Base-by-base conservation (phyloP, 2,797 vertebrate species). In the Acridotheres tristis region DNA sequence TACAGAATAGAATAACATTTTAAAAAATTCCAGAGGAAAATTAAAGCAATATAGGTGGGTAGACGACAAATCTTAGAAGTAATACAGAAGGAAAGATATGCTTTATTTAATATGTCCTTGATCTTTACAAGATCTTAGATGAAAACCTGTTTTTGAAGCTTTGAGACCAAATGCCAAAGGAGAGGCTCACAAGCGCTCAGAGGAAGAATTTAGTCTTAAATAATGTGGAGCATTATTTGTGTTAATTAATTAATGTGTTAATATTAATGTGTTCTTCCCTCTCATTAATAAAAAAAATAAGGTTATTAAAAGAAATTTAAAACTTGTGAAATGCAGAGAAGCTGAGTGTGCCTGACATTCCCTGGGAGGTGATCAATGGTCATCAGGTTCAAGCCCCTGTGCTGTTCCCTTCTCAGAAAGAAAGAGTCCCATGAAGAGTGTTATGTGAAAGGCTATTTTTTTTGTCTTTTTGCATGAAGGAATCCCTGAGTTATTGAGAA, bases 381-480 rank as follows among this genome's bases (percentile, higher is more conserved):
- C 17, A 78, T 29, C 30, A 62, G 36, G 18, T 58, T 80, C 9
- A 21, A 30, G 47, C 11, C 14, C 6, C 3, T 2, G 0, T n/a
- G 9, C 34, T 65, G 30, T 10, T 79, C 3, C 43, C 77, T 89
- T 42, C 26, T 79, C 26, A 76, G 27, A 69, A 66, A 50, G 7
- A 59, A 6, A 1, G 4, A 62, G 13, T 3, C 21, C 5, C 5
- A 0, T 20, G 8, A 62, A 85, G n/a, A 47, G 20, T 9, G 2
- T 10, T 29, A 42, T 5, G 3, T 25, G 30, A 78, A 91, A 81
- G 18, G 30, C 15, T 50, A 7, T 53, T 81, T 57, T 50, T 50
- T 84, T 61, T 55, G 25, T 32, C 12, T 66, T 47, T 61, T 29
- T 67, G 45, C 45, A 57, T 0, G 0, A 15, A 2, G 4, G 19